Evolutionary conservation across 2,113 vertebrate species (phyloP).

Genomic region (Cromileptes altivelis): DNA sequence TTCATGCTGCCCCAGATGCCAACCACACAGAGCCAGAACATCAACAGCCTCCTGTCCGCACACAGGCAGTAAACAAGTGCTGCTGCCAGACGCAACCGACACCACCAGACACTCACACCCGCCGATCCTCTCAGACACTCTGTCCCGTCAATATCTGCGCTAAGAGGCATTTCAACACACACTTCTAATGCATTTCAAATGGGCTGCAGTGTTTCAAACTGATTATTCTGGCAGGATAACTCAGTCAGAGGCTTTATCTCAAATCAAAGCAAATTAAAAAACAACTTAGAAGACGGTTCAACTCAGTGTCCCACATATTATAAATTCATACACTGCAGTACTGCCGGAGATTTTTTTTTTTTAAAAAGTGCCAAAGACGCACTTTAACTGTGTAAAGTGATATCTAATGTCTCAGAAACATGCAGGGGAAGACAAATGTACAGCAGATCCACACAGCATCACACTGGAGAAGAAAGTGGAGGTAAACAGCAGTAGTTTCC

Average conservation of each 20-base stretch:
- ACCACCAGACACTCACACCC: constrained; percentile 22
- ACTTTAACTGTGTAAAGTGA: constrained; percentile 21
- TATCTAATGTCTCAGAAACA: not conserved
- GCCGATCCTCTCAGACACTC: not conserved
- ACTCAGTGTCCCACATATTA: constrained; percentile 15
- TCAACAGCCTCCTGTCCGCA: constrained; percentile 57
- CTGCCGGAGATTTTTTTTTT: not conserved
- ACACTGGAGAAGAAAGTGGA: constrained; percentile 24
- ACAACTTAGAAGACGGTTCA: constrained; percentile 1
- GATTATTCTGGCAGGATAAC: not conserved
- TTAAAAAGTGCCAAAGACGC: not conserved
- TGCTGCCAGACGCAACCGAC: constrained; percentile 50
- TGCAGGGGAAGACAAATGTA: constrained; percentile 22
- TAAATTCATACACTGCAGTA: not conserved
- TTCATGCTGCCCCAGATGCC: constrained; percentile 61
- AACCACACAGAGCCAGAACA: constrained; percentile 46
- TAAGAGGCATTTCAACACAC: constrained; percentile 38
- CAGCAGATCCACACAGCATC: constrained; percentile 32
- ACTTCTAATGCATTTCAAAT: constrained; percentile 20
- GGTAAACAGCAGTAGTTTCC: constrained; percentile 49
- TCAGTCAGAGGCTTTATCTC: not conserved
- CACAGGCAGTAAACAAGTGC: constrained; percentile 64
- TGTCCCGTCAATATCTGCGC: constrained; percentile 20
- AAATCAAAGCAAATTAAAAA: not conserved
- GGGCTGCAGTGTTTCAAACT: constrained; percentile 26